phyloP scores from a whole-genome alignment of 2,797 vertebrate genomes.

The Rhinella marina region DNA sequence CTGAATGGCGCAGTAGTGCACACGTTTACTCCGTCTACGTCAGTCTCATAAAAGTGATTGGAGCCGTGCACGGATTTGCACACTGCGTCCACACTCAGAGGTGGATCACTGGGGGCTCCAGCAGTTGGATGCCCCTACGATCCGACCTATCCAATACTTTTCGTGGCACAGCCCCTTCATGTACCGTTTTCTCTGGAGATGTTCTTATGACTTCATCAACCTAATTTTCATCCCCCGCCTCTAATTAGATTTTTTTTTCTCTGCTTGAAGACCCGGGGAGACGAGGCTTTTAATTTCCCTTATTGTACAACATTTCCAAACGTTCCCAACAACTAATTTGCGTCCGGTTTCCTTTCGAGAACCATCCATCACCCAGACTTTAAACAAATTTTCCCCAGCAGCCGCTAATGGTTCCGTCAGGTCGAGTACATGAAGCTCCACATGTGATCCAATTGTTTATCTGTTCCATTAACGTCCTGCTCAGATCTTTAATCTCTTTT shows the following conservation, averaged over 20 bases:
- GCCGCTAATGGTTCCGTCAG: constrained; percentile 41
- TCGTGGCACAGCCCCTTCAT: neutral
- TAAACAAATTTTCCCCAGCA: constrained; percentile 16
- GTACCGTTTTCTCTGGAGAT: neutral
- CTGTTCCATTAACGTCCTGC: constrained; percentile 7
- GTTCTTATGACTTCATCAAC: neutral
- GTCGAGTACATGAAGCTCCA: neutral
- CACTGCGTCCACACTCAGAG: too few relatives aligned
- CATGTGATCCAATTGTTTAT: constrained; percentile 47
- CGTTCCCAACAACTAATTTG: constrained; percentile 18
- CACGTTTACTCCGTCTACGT: too few relatives aligned
- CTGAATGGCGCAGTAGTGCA: too few relatives aligned
- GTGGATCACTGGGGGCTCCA: too few relatives aligned
- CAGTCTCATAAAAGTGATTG: too few relatives aligned
- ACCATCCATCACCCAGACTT: constrained; percentile 25
- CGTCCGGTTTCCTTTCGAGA: constrained; percentile 21
- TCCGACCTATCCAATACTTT: too few relatives aligned
- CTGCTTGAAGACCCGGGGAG: neutral
- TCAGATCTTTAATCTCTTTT: constrained; percentile 30
- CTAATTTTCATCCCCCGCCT: neutral
- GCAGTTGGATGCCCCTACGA: too few relatives aligned
- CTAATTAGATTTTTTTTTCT: neutral
- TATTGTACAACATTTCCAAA: constrained; percentile 17
- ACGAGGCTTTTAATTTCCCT: constrained; percentile 30
- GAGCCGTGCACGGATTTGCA: too few relatives aligned